Evolutionary conservation across 2,113 vertebrate genomes (phyloP), one percentile per base, ranked within the genome.

Genomic region (Sarotherodon lohbergeri): DNA sequence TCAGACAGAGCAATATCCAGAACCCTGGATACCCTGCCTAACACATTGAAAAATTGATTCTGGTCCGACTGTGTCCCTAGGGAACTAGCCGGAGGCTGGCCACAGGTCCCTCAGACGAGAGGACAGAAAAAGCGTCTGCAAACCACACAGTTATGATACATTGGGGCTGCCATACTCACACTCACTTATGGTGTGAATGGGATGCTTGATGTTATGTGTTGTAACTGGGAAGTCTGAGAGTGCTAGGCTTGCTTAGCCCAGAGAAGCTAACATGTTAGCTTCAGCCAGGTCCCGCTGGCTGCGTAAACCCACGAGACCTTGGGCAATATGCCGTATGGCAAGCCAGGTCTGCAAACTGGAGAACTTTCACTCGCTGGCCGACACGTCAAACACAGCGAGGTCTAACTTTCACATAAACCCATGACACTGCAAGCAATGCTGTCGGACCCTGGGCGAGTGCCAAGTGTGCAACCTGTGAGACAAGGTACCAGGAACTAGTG

Each of bases 351-450:
- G 32, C 61, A 66, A 66, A 32, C 2, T 66, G 32, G 1, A 66
- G 61, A n/a, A 5, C 32, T 66, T 11, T 66, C 32, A 66, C 17
- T 66, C 0, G 1, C 10, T n/a, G 36, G 17, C 32, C 6, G 0
- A 66, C 32, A n/a, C 2, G 3, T 66, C 61, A 66, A n/a, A 36
- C 32, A 12, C 61, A 66, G 61, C 17, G 1, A 36, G 6, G 17
- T 66, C 6, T 39, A 66, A 36, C 32, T 39, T 36, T 36, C 32
- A 36, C 1, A 39, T 66, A 66, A 66, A 66, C 32, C 61, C 29
- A 6, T 5, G 43, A 46, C 1, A 39, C 1, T n/a, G 17, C 32
- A 19, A 1, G 32, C 61, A n/a, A 2, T 66, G 61, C 17, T 66
- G 32, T n/a, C 1, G 6, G 61, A 66, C 9, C 9, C 61, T 36